Evolutionary conservation across 2,888 invertebrate genomes (phyloP).

Genomic region (Ochropleura plecta): DNA sequence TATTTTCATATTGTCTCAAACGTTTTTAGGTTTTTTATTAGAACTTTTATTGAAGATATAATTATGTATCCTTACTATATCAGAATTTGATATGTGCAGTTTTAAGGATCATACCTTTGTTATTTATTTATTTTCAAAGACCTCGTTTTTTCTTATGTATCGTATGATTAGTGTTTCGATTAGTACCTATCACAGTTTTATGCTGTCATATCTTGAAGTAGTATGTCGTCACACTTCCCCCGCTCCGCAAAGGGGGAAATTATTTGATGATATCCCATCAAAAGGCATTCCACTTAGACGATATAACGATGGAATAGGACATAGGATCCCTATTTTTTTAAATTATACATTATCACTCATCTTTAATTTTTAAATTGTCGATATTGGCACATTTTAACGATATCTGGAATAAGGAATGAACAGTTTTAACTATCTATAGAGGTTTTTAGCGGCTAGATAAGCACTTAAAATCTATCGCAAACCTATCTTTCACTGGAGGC

Average conservation of each 20-base stretch:
- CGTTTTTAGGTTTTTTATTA: not conserved
- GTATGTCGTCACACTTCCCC: no score
- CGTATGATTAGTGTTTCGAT: no score
- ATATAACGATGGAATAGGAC: not conserved
- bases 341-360: not conserved
- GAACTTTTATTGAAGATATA: not conserved
- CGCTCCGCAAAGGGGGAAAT: no score
- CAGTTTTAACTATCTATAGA: not conserved
- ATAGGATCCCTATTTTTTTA: not conserved
- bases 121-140: not conserved
- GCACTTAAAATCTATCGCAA: not conserved
- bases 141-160: no score
- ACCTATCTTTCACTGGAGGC: conserved; percentile 14
- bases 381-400: not conserved
- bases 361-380: not conserved
- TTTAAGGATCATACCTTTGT: not conserved
- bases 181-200: no score
- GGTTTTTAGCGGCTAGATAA: not conserved
- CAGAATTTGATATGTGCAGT: not conserved
- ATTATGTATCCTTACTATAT: not conserved
- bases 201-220: no score
- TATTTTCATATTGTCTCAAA: not conserved
- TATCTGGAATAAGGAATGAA: not conserved
- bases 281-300: no score
- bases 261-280: no score